These are phyloP conservation scores for Amiota minor DNA, from an alignment of 2,888 invertebrate species.

Conservation along the genomic window DNA sequence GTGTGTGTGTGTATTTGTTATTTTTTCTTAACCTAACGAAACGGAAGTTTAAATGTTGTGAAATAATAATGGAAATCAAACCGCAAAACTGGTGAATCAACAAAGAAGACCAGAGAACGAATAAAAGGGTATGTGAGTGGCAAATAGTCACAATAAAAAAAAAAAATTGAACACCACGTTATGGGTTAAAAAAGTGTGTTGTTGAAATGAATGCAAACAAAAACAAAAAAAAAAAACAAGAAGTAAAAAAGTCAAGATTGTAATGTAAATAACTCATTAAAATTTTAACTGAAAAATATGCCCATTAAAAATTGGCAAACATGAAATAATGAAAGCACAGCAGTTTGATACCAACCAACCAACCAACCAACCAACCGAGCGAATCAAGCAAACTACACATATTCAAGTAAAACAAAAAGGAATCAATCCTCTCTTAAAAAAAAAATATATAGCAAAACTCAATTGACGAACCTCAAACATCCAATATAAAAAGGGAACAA, in stretches of 20 bases:
- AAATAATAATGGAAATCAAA: neutral
- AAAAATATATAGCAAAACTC: too few species aligned
- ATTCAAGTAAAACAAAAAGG: too few species aligned
- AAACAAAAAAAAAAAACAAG: neutral
- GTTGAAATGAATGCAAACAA: neutral
- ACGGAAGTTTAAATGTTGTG: too few species aligned
- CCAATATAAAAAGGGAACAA: neutral
- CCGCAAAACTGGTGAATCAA: neutral
- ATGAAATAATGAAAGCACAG: constrained; percentile 14
- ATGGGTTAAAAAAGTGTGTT: too few species aligned
- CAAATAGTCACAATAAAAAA: too few species aligned
- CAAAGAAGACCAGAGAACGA: neutral
- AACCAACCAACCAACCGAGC: neutral
- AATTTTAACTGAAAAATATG: constrained; percentile 28
- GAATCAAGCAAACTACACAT: neutral
- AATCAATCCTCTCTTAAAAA: too few species aligned
- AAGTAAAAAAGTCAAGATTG: neutral
- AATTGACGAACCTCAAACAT: neutral
- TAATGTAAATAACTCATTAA: constrained; percentile 25
- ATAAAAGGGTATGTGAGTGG: neutral
- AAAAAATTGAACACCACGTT: too few species aligned
- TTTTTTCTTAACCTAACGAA: neutral
- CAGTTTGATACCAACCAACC: constrained; percentile 9
- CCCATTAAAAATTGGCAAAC: constrained; percentile 23
- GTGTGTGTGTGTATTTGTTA: too few species aligned